These are phyloP conservation scores for Fragum sueziense DNA, from an alignment of 2,888 invertebrate species.

Conservation along the genomic window DNA sequence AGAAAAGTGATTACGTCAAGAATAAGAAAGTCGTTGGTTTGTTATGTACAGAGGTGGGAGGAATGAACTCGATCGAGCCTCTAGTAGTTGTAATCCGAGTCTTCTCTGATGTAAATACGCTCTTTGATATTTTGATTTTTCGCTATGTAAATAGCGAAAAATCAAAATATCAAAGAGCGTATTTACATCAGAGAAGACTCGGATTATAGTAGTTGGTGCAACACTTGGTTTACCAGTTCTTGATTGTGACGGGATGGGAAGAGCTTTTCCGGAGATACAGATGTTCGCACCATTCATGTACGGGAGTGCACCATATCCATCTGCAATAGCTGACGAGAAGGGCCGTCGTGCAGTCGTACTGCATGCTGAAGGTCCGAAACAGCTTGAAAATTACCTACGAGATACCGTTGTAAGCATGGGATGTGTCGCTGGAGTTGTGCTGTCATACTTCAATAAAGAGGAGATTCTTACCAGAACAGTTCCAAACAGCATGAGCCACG, in stretches of 20 bases:
- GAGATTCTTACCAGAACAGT: slow-evolving; percentile 64
- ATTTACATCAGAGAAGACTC: too few relatives aligned
- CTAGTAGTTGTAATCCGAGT: too few relatives aligned
- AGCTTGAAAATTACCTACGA: slow-evolving; percentile 74
- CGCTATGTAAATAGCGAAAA: too few relatives aligned
- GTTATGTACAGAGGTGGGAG: slow-evolving; percentile 77
- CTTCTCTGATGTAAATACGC: too few relatives aligned
- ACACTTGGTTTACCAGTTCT: slow-evolving; percentile 71
- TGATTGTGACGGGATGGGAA: slow-evolving; percentile 79
- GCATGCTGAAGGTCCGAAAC: slow-evolving; percentile 64
- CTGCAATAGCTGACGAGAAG: slow-evolving; percentile 68
- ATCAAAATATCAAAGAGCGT: too few relatives aligned
- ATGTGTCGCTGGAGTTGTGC: slow-evolving; percentile 66
- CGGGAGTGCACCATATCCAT: slow-evolving; percentile 69
- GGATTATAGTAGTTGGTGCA: too few relatives aligned
- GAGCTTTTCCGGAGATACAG: slow-evolving; percentile 79
- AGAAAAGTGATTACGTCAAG: not conserved
- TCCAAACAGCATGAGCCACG: slow-evolving; percentile 70
- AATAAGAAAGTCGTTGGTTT: slow-evolving; percentile 63
- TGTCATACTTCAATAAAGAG: slow-evolving; percentile 60
- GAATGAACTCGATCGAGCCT: slow-evolving; percentile 76
- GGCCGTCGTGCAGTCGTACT: slow-evolving; percentile 70
- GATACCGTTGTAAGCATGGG: slow-evolving; percentile 75
- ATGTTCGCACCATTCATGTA: slow-evolving; percentile 75
- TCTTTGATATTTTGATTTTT: too few relatives aligned